These are phyloP conservation scores for Tympanoctomys barrerae DNA, from an alignment of 2,797 vertebrate genomes.

Conservation along the genomic window DNA sequence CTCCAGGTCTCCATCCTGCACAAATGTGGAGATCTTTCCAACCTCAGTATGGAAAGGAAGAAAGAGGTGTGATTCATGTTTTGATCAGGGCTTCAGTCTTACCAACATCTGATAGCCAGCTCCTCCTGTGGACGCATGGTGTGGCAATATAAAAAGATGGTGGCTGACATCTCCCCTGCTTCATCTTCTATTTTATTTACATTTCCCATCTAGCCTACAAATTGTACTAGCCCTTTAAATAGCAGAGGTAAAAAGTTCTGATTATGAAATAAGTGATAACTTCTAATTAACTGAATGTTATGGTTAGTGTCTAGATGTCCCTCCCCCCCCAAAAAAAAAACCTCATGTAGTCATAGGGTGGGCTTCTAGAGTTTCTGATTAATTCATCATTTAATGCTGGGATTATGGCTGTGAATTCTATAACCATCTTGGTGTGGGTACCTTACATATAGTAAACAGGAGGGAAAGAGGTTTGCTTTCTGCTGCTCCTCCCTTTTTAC, in stretches of 20 bases:
- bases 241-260: background rate
- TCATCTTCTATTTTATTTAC: background rate
- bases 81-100: constrained; percentile 4
- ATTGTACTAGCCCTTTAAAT: background rate
- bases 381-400: no score
- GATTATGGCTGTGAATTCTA: no score
- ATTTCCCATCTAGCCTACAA: constrained; percentile 30
- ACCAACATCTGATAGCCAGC: background rate
- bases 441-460: no score
- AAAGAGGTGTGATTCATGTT: background rate
- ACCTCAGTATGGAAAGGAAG: background rate
- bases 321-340: no score
- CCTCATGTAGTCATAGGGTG: no score
- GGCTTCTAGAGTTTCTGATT: no score
- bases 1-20: background rate
- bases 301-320: no score
- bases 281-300: background rate
- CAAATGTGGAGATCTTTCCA: background rate
- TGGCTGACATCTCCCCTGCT: background rate
- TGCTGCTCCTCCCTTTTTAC: no score
- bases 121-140: background rate
- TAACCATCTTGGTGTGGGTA: no score
- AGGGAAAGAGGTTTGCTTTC: no score
- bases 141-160: background rate
- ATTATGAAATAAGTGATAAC: background rate